Evolutionary conservation across 2,113 vertebrate species (phyloP).

Genomic region (Boulengeromyrus knoepffleri): DNA sequence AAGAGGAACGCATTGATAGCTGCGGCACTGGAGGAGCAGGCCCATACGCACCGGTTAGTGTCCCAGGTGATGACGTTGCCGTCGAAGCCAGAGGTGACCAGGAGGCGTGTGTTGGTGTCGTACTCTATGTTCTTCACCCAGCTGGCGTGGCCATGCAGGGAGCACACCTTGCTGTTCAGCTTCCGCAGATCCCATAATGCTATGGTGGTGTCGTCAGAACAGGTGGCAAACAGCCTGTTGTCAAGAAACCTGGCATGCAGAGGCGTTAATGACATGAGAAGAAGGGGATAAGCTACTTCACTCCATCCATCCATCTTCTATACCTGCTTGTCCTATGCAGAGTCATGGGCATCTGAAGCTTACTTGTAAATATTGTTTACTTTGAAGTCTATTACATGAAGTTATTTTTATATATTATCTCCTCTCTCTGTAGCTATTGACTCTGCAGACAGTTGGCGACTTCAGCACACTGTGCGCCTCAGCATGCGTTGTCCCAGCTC

Average conservation of each 20-base stretch:
- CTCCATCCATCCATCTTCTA: not conserved
- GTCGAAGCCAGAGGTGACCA: constrained; percentile 95
- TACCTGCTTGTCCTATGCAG: not conserved
- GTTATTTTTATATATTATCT: no score
- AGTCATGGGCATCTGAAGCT: not conserved
- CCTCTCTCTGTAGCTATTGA: no score
- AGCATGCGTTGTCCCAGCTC: no score
- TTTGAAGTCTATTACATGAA: no score
- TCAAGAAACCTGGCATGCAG: constrained; percentile 79
- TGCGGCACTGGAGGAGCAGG: not conserved
- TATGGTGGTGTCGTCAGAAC: constrained; percentile 96
- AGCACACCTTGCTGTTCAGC: constrained; percentile 89
- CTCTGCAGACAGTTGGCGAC: no score
- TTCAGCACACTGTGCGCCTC: no score
- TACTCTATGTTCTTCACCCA: constrained; percentile 99
- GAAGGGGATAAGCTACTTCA: not conserved
- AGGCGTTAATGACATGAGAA: not conserved
- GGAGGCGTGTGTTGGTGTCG: constrained; percentile 89
- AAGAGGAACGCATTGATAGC: not conserved
- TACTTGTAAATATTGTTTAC: not conserved
- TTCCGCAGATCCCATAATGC: constrained; percentile 95
- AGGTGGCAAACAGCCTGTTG: constrained; percentile 94
- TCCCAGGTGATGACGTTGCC: constrained; percentile 99
- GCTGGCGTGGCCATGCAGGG: constrained; percentile 93
- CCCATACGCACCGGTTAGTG: constrained; percentile 77